Evolutionary conservation across 2,888 invertebrate species (phyloP), one percentile per base, ranked within the genome.

Genomic region (Cheilosia urbana): DNA sequence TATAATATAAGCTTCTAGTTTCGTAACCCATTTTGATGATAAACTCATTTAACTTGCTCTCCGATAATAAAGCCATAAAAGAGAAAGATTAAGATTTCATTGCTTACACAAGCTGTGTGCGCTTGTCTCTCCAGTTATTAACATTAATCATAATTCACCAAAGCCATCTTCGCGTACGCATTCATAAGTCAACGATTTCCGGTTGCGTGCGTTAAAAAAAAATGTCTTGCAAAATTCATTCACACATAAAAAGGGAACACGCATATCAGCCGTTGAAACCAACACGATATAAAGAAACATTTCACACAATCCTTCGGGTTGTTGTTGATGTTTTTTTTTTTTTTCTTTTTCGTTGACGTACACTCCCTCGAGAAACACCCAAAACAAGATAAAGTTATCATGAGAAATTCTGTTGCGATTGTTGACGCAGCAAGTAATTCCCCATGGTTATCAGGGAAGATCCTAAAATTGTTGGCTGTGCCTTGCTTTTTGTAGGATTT

Each of bases 341-440:
- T 55, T 1, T 34, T 34, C 40, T 60, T 11, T 49, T 55, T 47
- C 13, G 45, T 60, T 42, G 47, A 55, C 27, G 40, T 34, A 40
- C 37, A 73, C 71, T 82, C 77, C 66, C 71, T 72, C 21, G 21
- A 77, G 62, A 72, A 72, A 66, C 78, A 68, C 78, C 62, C 66
- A 60, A 66, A 77, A 55, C 21, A 65, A 34, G 66, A 77, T 82
- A 71, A 69, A 55, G 11, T 77, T 82, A 65, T 65, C 75, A 75
- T 57, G 63, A 65, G 55, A 65, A 75, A 37, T 65, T 57, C 17
- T 27, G 47, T 1, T 47, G 47, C 45, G 73, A 69, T 69, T 47
- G 19, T 47, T 19, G 30, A 34, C 30, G 27, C 34, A 27, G 37
- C 21, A 9, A 19, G 19, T 34, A 55, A 45, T 42, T 68, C 30